phyloP scores from a whole-genome alignment of 2,888 invertebrate genomes.

The Dryobotodes eremita region DNA sequence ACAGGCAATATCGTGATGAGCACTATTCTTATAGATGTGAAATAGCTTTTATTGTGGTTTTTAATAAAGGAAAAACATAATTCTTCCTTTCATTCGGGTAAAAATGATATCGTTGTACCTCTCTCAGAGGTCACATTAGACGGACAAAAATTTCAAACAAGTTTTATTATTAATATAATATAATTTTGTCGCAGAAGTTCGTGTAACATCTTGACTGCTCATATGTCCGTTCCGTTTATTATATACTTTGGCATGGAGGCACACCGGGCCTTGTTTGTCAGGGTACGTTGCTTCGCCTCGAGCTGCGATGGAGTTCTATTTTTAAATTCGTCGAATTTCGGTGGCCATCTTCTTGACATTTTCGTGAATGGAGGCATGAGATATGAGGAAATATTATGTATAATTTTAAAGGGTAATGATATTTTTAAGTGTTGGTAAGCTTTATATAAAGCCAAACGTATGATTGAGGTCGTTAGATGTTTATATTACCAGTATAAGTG shows the following conservation, averaged over 20 bases:
- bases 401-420: slow-evolving; percentile 20
- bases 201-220: slow-evolving; percentile 46
- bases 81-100: not conserved
- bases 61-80: not conserved
- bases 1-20: not conserved
- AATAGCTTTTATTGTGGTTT: not conserved
- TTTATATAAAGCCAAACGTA: not conserved
- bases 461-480: not conserved
- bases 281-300: slow-evolving; percentile 23
- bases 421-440: not conserved
- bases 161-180: slow-evolving; percentile 18
- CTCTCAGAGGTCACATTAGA: not conserved
- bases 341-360: slow-evolving; percentile 28
- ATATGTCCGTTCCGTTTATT: slow-evolving; percentile 46
- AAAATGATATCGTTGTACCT: not conserved
- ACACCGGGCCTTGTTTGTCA: slow-evolving; percentile 62
- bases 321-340: slow-evolving; percentile 33
- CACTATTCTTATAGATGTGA: not conserved
- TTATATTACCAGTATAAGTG: not conserved
- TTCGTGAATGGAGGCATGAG: slow-evolving; percentile 17
- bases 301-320: slow-evolving; percentile 24
- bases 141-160: not conserved
- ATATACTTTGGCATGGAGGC: slow-evolving; percentile 39
- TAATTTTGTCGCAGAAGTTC: slow-evolving; percentile 23
- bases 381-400: not conserved